Percentiles rank a stretch among this genome's conserved stretches.
These are phyloP conservation scores for Melanotaenia trifasciata DNA, from an alignment of 2,797 vertebrate genomes.

Conservation along the genomic window DNA sequence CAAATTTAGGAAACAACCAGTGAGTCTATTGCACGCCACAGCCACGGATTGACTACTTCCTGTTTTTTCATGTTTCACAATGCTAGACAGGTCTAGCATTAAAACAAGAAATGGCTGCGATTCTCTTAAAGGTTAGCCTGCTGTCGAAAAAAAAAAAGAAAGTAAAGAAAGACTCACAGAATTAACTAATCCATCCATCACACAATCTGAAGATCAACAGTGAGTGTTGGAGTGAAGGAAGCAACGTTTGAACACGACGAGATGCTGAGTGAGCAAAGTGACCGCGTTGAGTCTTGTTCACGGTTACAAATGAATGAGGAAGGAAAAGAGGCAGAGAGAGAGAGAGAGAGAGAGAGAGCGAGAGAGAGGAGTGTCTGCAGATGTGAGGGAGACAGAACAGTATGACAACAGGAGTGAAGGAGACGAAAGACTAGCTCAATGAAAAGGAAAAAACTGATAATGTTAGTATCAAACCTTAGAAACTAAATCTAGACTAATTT, in stretches of 20 bases:
- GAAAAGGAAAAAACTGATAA: neutral
- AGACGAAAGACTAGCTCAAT: neutral
- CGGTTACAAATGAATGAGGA: constrained; percentile 68
- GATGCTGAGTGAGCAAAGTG: constrained; percentile 48
- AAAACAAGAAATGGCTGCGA: constrained; percentile 2
- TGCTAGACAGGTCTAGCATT: neutral
- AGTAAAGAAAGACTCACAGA: constrained; percentile 17
- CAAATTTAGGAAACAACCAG: neutral
- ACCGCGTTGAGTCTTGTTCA: constrained; percentile 64
- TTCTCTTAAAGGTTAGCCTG: neutral
- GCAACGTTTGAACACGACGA: constrained; percentile 65
- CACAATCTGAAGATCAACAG: constrained; percentile 1
- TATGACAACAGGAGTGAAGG: constrained; percentile 9
- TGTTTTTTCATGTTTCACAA: constrained; percentile 56
- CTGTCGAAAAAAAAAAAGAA: neutral
- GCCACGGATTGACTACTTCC: constrained; percentile 44
- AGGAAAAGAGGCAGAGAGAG: constrained; percentile 58
- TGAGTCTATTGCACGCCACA: neutral
- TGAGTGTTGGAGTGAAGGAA: constrained; percentile 38
- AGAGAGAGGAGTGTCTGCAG: constrained; percentile 9
- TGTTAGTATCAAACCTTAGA: constrained; percentile 1
- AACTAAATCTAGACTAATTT: neutral
- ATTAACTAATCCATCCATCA: constrained; percentile 32
- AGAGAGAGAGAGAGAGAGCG: constrained; percentile 15
- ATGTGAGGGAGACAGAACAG: neutral